Evolutionary conservation across 2,888 invertebrate genomes (phyloP).

Genomic region (Encarsia formosa): DNA sequence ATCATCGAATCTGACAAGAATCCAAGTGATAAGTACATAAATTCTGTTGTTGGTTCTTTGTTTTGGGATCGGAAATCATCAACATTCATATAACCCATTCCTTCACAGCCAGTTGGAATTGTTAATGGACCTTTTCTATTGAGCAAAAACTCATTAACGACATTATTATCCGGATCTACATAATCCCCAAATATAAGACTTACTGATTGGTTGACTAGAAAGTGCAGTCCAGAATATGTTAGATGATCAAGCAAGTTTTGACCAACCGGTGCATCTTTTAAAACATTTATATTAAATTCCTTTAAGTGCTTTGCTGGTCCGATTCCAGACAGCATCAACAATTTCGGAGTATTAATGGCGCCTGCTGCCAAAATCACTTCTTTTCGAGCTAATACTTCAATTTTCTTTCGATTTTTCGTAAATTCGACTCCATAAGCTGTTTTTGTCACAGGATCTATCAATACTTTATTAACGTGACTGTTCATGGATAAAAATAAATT

Average conservation of each 20-base stretch:
- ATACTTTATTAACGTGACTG: slow-evolving; percentile 60
- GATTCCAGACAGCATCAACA: slow-evolving; percentile 76
- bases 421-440: slow-evolving; percentile 68
- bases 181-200: slow-evolving; percentile 28
- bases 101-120: slow-evolving; percentile 64
- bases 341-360: slow-evolving; percentile 72
- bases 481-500: slow-evolving; percentile 67
- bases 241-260: slow-evolving; percentile 68
- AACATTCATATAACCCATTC: slow-evolving; percentile 45
- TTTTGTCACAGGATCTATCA: slow-evolving; percentile 62
- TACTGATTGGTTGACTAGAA: slow-evolving; percentile 53
- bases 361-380: slow-evolving; percentile 74
- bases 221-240: slow-evolving; percentile 59
- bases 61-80: slow-evolving; percentile 41
- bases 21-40: slow-evolving; percentile 62
- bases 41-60: slow-evolving; percentile 66
- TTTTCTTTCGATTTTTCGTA: slow-evolving; percentile 52
- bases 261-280: slow-evolving; percentile 62
- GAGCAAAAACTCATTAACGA: slow-evolving; percentile 53
- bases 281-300: slow-evolving; percentile 54
- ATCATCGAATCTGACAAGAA: slow-evolving; percentile 50
- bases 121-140: slow-evolving; percentile 58
- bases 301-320: slow-evolving; percentile 61
- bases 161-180: slow-evolving; percentile 21
- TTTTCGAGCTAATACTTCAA: slow-evolving; percentile 59